A percentile compares a stretch with the other conserved stretches of the same genome.
Conservation (phyloP, 2,888 invertebrate genomes). For the Pollenia amentaria region DNA sequence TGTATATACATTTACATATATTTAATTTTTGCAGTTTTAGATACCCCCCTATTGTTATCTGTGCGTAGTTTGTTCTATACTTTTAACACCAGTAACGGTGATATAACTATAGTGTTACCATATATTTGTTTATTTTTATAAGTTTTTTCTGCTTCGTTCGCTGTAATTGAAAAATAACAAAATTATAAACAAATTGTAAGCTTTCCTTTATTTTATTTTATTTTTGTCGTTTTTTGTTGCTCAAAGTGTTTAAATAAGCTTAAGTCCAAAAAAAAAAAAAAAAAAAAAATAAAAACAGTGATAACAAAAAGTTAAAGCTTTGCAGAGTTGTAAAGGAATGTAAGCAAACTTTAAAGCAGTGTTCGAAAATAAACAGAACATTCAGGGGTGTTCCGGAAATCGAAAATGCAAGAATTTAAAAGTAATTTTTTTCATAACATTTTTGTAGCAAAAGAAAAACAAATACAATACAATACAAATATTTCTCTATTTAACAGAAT, state of each 20-base stretch:
- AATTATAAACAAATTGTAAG: conserved; percentile 63
- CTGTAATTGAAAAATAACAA: conserved; percentile 48
- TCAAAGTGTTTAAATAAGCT: conserved; percentile 64
- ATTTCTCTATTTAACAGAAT: too few relatives aligned
- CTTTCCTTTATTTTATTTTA: conserved; percentile 64
- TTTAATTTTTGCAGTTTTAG: too few relatives aligned
- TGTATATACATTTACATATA: too few relatives aligned
- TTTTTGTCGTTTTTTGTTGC: conserved; percentile 43
- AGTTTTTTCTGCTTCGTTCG: conserved; percentile 12
- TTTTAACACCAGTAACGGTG: conserved; percentile 10
- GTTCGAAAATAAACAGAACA: too few relatives aligned
- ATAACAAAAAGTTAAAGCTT: conserved; percentile 23
- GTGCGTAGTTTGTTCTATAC: too few relatives aligned
- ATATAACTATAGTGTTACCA: conserved; percentile 40
- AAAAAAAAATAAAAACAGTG: conserved; percentile 24
- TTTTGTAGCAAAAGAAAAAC: background rate
- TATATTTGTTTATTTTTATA: conserved; percentile 28
- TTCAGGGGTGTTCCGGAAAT: too few relatives aligned
- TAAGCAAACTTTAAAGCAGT: background rate
- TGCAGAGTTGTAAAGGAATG: conserved; percentile 22
- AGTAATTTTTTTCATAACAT: too few relatives aligned
- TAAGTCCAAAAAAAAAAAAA: conserved; percentile 52
- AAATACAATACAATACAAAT: too few relatives aligned
- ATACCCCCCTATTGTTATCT: too few relatives aligned
- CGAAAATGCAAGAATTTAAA: too few relatives aligned